Evolutionary conservation across 2,888 invertebrate species (phyloP).

Genomic region (Tinea pellionella): DNA sequence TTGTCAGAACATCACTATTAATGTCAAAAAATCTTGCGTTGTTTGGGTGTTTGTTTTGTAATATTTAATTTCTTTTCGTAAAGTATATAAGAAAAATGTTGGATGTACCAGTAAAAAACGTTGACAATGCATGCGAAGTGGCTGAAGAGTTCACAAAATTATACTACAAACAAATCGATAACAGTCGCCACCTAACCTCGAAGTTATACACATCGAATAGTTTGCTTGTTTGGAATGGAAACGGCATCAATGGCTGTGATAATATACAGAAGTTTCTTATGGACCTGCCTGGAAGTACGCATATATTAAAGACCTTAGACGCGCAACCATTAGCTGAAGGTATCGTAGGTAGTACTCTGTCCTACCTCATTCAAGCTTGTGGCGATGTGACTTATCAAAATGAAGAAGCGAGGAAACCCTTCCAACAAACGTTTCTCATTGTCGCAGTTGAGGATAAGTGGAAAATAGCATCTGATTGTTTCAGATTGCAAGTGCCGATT

Average conservation of each 20-base stretch:
- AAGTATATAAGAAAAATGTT: slow-evolving; percentile 39
- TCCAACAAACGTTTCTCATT: slow-evolving; percentile 88
- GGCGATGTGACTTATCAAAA: slow-evolving; percentile 82
- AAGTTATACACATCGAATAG: slow-evolving; percentile 87
- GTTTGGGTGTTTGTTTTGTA: neutral
- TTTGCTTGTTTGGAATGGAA: slow-evolving; percentile 93
- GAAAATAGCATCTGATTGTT: slow-evolving; percentile 93
- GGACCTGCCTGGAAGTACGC: slow-evolving; percentile 84
- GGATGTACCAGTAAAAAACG: slow-evolving; percentile 72
- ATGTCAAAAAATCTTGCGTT: neutral
- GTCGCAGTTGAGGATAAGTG: slow-evolving; percentile 91
- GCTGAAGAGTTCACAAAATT: slow-evolving; percentile 91
- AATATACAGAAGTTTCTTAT: slow-evolving; percentile 88
- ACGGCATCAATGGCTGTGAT: slow-evolving; percentile 82
- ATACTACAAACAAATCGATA: slow-evolving; percentile 91
- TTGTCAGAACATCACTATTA: too few species aligned
- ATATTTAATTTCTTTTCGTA: neutral
- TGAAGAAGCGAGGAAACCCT: slow-evolving; percentile 71
- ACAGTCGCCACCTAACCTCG: slow-evolving; percentile 83
- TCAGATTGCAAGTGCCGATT: slow-evolving; percentile 77
- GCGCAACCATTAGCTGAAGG: slow-evolving; percentile 86
- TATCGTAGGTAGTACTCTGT: slow-evolving; percentile 81
- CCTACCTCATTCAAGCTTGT: slow-evolving; percentile 85
- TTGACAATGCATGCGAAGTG: slow-evolving; percentile 85
- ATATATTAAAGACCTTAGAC: slow-evolving; percentile 82